Percentiles rank a stretch among this genome's conserved stretches.
These are phyloP conservation scores for Bungarus multicinctus DNA, from an alignment of 2,113 vertebrate species.

Conservation along the genomic window DNA sequence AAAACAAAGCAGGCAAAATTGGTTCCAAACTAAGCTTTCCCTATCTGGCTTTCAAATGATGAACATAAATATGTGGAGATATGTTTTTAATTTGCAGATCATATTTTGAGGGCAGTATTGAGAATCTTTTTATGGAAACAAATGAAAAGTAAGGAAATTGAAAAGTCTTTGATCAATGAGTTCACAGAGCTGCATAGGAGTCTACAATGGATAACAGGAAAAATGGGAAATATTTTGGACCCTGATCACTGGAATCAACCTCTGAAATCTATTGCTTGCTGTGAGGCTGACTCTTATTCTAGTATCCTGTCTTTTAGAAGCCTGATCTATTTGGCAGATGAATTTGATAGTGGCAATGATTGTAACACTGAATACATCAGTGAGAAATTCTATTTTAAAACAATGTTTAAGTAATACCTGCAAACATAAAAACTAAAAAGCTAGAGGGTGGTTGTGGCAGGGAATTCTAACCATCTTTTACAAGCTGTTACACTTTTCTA, in stretches of 20 bases:
- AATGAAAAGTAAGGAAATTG: background rate
- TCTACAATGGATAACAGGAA: background rate
- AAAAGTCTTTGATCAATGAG: background rate
- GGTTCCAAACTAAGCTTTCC: background rate
- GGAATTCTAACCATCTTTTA: background rate
- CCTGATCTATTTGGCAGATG: background rate
- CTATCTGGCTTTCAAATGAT: background rate
- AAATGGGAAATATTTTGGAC: background rate
- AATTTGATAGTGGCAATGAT: background rate
- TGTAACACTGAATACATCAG: background rate
- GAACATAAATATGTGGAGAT: background rate
- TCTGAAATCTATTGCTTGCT: background rate
- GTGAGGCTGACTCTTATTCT: background rate
- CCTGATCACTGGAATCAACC: background rate
- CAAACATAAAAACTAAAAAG: background rate
- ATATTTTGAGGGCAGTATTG: background rate
- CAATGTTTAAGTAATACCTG: background rate
- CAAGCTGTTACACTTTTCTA: background rate
- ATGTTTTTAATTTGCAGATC: background rate
- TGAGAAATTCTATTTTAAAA: background rate
- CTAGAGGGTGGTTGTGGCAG: background rate
- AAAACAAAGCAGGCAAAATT: constrained; percentile 13
- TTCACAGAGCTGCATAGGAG: background rate
- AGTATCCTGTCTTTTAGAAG: background rate
- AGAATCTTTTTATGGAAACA: background rate